These are phyloP conservation scores for Chaetura pelagica DNA, from an alignment of 2,113 vertebrate genomes.

Conservation along the genomic window DNA sequence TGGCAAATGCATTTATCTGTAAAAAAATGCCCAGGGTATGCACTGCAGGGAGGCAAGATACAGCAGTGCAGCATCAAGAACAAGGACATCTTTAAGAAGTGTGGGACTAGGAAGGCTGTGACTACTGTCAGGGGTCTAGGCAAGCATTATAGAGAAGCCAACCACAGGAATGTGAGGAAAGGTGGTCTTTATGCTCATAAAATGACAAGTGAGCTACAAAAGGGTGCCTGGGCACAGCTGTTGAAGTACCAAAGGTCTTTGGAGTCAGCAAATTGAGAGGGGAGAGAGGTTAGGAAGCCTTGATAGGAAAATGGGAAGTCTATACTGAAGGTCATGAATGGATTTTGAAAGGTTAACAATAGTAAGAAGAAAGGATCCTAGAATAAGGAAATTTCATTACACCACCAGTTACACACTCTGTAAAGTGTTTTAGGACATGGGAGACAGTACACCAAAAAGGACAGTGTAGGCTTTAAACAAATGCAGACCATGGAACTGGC, in stretches of 20 bases:
- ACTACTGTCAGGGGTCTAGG: not conserved
- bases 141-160: not conserved
- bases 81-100: not conserved
- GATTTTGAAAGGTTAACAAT: not conserved
- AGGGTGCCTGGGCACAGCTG: not conserved
- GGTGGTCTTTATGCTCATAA: not conserved
- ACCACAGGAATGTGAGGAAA: not conserved
- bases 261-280: not conserved
- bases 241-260: not conserved
- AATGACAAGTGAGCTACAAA: not conserved
- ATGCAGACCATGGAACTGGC: not conserved
- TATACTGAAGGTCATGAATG: not conserved
- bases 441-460: not conserved
- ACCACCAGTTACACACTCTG: not conserved
- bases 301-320: not conserved
- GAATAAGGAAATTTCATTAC: not conserved
- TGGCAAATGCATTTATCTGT: not conserved
- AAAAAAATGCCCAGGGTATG: not conserved
- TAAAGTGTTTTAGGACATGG: not conserved
- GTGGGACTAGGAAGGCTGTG: not conserved
- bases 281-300: not conserved
- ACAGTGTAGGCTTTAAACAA: slow-evolving; percentile 32
- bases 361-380: not conserved
- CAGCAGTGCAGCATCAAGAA: not conserved
- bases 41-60: not conserved